A percentile compares a stretch with the other conserved stretches of the same genome.
Evolutionary conservation across 2,113 vertebrate species (phyloP).

Genomic region (Ameiurus melas): DNA sequence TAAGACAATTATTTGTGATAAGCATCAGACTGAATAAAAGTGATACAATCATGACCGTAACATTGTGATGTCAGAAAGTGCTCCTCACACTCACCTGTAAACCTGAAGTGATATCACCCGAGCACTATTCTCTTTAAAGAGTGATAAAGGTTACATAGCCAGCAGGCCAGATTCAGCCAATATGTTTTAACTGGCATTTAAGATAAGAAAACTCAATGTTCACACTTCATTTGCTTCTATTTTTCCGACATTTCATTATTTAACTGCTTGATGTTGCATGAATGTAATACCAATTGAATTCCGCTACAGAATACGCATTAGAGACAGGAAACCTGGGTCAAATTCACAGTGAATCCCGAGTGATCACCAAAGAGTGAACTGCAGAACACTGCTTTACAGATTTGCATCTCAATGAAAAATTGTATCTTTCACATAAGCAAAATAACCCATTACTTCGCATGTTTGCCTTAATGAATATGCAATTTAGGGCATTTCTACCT

Average conservation of each 20-base stretch:
- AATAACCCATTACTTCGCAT: not conserved
- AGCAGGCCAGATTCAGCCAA: not conserved
- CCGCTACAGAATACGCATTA: not conserved
- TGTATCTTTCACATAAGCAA: not conserved
- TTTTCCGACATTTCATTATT: not conserved
- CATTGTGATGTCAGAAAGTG: not conserved
- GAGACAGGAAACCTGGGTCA: not conserved
- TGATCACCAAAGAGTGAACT: no score
- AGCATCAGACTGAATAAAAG: not conserved
- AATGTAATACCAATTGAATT: not conserved
- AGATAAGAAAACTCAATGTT: not conserved
- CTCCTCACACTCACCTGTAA: not conserved
- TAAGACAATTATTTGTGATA: not conserved
- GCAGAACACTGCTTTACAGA: not conserved
- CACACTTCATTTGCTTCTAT: conserved; percentile 1
- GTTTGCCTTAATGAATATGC: not conserved
- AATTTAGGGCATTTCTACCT: not conserved
- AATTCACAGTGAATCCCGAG: not conserved
- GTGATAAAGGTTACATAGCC: not conserved
- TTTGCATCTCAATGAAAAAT: not conserved
- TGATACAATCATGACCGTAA: not conserved
- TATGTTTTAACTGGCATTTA: not conserved
- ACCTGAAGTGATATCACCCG: not conserved
- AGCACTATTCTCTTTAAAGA: not conserved
- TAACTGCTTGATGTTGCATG: not conserved